Base-by-base conservation (phyloP, 2,888 invertebrate species). In the Cosmia pyralina region DNA sequence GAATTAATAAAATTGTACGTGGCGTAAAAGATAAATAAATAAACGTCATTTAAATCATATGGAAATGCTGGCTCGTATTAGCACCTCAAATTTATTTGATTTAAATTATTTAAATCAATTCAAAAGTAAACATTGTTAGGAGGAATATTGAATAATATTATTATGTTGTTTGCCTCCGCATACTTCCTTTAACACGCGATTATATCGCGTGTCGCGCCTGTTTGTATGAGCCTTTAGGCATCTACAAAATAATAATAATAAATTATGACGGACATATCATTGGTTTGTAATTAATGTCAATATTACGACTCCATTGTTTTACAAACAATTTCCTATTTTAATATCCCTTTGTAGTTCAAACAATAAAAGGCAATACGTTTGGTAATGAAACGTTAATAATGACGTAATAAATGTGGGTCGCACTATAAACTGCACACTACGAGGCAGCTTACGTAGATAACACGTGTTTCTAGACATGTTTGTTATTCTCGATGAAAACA, bases 281-380 rank as follows among this genome's bases (percentile, higher is more conserved):
- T 22, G n/a, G 10, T 22, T 41, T 15, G 15, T 28, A 65, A 72
- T 72, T 15, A 68, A 60, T 58, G 55, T 73, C 66, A 74, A 41
- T 55, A 17, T 78, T 58, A 82, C 34, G 68, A 78, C 34, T 57
- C 57, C 53, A 71, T 82, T 82, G 82, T 82, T 55, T 66, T 22
- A 52, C 46, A 75, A 48, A 79, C 57, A 52, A 68, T 64, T 75
- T 55, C 7, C 34, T 57, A 59, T 58, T 72, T 81, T 79, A 77
- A 66, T 81, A 77, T 58, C 62, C 72, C 68, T 66, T 80, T 80
- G 81, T 80, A 58, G 52, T 50, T 19, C 6, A 15, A 77, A 34
- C 64, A 71, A 65, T 70, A 76, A 80, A 68, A 81, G 22, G 19
- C 19, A n/a, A 17, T 44, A 52, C 69, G 58, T 75, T 66, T 50